Percentiles rank a stretch among this genome's conserved stretches.
phyloP scores from a whole-genome alignment of 2,113 vertebrate species.

The Dipodomys stephensi region DNA sequence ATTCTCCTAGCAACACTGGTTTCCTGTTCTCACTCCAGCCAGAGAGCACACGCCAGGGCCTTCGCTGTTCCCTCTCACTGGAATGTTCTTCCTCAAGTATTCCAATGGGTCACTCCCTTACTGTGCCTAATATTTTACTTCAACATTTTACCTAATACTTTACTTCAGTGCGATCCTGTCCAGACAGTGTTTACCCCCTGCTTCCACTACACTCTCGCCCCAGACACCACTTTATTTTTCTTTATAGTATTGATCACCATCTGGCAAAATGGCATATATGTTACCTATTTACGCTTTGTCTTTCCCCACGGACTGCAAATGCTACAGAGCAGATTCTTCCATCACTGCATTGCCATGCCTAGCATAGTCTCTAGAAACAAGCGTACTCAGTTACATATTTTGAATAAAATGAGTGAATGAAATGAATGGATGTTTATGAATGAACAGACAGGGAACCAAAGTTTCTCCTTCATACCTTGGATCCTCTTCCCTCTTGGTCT shows the following conservation, averaged over 20 bases:
- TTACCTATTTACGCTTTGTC: neutral
- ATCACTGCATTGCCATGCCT: neutral
- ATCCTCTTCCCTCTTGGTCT: neutral
- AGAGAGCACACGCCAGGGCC: neutral
- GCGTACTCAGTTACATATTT: neutral
- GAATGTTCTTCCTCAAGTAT: neutral
- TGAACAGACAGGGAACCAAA: neutral
- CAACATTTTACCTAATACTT: no score
- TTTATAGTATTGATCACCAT: neutral
- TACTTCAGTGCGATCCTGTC: no score
- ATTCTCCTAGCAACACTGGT: neutral
- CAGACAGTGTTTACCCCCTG: neutral
- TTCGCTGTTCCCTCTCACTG: neutral
- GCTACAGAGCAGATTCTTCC: neutral
- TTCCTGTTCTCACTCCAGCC: neutral
- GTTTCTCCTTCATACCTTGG: neutral
- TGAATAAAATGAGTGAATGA: neutral
- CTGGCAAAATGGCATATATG: neutral
- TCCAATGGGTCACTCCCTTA: neutral
- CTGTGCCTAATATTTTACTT: neutral
- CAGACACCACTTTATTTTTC: neutral
- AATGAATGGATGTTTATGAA: neutral
- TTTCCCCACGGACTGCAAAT: neutral
- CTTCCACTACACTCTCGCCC: neutral
- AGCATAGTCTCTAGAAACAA: neutral